Base-by-base conservation (phyloP, 2,797 vertebrate genomes). In the Balearica regulorum region DNA sequence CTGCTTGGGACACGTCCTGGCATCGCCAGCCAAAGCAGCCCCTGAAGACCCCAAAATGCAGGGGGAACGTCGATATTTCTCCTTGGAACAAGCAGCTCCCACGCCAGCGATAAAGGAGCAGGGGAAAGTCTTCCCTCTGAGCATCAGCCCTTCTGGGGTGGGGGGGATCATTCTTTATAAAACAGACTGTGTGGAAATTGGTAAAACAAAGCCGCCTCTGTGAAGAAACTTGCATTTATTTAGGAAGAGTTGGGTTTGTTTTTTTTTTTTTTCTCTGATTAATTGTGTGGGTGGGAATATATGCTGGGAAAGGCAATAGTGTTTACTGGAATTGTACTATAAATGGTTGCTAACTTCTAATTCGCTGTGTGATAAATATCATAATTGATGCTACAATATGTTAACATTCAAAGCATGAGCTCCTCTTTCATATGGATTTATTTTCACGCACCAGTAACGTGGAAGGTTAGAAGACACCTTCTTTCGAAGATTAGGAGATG, bases 231-330 rank as follows among this genome's bases (percentile, higher is more conserved):
- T 44, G 16, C 53, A 22, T 94, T 93, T 89, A 68, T 87, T 84
- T 68, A 53, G 48, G 65, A 66, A 61, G 92, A 77, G 19, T 83
- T 94, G 51, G 26, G 26, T 28, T 51, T 51, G 49, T 28, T 53
- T 16, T 53, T 53, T 53, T 53, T 53, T 53, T 53, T 53, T 11
- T 26, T 33, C 76, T 53, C 58, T 87, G 94, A 95, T 97, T 95
- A 94, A 96, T 85, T n/a, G 76, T 44, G 89, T 84, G 96, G 87
- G 95, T 53, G 81, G 69, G 66, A 75, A 60, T 82, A 49, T 91
- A 25, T 92, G 94, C 88, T 94, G 92, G 94, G 94, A 92, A 97
- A 95, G 83, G 91, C 93, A 84, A 39, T 91, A 55, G 91, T 96
- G 83, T 95, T 97, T 95, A 88, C 93, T 89, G 93, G 95, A 94